Evolutionary conservation across 2,113 vertebrate genomes (phyloP).

Genomic region (Girardinichthys multiradiatus): DNA sequence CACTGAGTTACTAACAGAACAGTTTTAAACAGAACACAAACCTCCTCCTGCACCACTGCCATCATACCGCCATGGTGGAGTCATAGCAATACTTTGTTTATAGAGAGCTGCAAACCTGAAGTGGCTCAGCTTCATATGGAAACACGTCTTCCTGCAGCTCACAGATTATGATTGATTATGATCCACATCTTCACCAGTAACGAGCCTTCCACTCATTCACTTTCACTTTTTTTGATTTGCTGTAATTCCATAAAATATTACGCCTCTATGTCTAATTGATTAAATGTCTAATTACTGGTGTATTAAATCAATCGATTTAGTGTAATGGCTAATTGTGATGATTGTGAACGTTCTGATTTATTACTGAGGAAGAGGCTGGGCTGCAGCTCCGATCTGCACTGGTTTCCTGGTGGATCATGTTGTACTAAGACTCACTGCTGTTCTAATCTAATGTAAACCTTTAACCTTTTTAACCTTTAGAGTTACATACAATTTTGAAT

Average conservation of each 20-base stretch:
- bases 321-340: conserved; percentile 47
- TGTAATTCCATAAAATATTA: conserved; percentile 43
- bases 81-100: no score
- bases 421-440: not conserved
- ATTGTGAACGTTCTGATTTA: conserved; percentile 41
- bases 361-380: conserved; percentile 1
- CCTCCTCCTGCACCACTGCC: no score
- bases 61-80: no score
- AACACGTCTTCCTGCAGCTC: no score
- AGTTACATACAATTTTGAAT: no score
- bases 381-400: not conserved
- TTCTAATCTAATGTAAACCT: not conserved
- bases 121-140: no score
- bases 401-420: conserved; percentile 26
- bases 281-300: not conserved
- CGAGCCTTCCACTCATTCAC: not conserved
- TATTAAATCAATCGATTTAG: conserved; percentile 32
- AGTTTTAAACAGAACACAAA: no score
- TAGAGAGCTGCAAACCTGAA: no score
- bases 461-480: not conserved
- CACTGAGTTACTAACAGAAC: no score
- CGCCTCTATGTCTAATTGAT: conserved; percentile 24
- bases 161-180: not conserved
- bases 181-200: no score
- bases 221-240: conserved; percentile 6